Conservation (phyloP, 2,113 vertebrate species). For the Lepus timidus region DNA sequence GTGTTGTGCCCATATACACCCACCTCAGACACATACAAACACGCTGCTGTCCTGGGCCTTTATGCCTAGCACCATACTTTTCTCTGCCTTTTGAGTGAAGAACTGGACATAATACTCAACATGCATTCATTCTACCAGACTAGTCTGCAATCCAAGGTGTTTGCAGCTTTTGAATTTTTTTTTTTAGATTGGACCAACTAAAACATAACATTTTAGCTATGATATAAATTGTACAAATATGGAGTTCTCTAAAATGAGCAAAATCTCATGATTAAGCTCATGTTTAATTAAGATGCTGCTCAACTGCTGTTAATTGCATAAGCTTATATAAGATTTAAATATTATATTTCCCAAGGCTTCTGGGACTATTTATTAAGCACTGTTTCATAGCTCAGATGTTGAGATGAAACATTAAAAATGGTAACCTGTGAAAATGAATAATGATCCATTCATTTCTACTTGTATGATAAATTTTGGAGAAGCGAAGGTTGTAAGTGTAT, state of each 20-base stretch:
- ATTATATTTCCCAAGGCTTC: conserved; percentile 15
- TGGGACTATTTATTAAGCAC: not conserved
- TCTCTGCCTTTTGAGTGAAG: not conserved
- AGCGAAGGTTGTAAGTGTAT: conserved; percentile 42
- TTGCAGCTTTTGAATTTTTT: not conserved
- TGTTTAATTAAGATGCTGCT: conserved; percentile 36
- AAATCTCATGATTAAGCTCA: not conserved
- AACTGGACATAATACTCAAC: not conserved
- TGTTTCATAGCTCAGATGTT: not conserved
- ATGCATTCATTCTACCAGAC: not conserved
- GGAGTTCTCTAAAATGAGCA: not conserved
- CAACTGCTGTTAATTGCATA: conserved; percentile 21
- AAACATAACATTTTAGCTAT: not conserved
- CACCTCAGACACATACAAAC: rapidly evolving
- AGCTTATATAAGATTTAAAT: not conserved
- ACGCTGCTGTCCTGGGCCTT: not conserved
- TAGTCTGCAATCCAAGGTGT: not conserved
- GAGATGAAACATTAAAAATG: conserved; percentile 14
- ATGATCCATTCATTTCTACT: conserved; percentile 40
- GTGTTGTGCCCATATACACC: not conserved
- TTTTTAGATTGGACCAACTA: not conserved
- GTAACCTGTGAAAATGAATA: not conserved
- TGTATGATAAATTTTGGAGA: conserved; percentile 52
- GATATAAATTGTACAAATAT: not conserved
- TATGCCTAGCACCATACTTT: not conserved